A percentile compares a stretch with the other conserved stretches of the same genome.
These are phyloP conservation scores for Rhagium mordax DNA, from an alignment of 2,888 invertebrate species.

Conservation along the genomic window DNA sequence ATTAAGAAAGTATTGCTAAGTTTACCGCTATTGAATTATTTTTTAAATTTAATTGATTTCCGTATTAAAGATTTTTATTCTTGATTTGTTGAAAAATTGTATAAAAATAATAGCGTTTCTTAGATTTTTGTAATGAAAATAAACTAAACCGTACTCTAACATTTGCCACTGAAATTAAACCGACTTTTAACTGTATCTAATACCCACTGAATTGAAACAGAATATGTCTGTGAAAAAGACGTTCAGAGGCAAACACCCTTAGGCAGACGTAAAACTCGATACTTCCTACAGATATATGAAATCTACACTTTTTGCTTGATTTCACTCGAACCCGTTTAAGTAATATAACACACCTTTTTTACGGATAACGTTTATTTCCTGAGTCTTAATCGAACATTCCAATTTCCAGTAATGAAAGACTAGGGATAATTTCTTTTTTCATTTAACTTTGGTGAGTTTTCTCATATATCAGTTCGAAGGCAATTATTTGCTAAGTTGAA, in stretches of 20 bases:
- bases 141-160: background rate
- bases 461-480: background rate
- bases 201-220: background rate
- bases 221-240: background rate
- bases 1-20: no score
- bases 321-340: slow-evolving; percentile 22
- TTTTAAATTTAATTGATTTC: no score
- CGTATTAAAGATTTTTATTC: no score
- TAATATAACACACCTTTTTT: slow-evolving; percentile 20
- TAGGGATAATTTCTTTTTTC: slow-evolving; percentile 6
- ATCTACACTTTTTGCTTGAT: slow-evolving; percentile 20
- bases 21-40: no score
- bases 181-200: background rate
- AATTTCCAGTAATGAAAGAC: slow-evolving; percentile 22
- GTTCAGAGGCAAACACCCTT: background rate
- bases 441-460: background rate
- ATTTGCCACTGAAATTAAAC: background rate
- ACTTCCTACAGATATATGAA: background rate
- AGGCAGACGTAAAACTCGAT: slow-evolving; percentile 9
- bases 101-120: no score
- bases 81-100: no score
- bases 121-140: no score
- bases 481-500: background rate
- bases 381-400: slow-evolving; percentile 16
- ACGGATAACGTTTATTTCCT: slow-evolving; percentile 13